Base-by-base conservation (phyloP, 2,888 invertebrate genomes). In the Ceratothoa steindachneri region DNA sequence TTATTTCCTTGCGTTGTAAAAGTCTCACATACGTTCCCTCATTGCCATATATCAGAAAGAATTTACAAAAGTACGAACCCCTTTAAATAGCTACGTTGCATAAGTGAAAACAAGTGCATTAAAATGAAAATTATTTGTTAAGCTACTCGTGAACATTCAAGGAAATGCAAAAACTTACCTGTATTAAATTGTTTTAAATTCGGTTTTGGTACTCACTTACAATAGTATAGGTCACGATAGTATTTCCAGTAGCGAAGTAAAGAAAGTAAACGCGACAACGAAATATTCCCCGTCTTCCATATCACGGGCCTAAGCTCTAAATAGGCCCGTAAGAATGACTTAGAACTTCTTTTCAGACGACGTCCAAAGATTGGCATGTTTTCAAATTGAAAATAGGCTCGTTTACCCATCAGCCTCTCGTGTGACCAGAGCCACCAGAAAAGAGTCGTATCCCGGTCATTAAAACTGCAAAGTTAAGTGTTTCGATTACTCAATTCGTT, bases 161-260 rank as follows among this genome's bases (percentile, higher is more conserved):
- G n/a, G n/a, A n/a, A n/a, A n/a, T n/a, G n/a, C n/a, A n/a, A n/a
- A n/a, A n/a, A n/a, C n/a, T n/a, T n/a, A n/a, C n/a, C n/a, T n/a
- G n/a, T n/a, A n/a, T n/a, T n/a, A n/a, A n/a, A n/a, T n/a, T n/a
- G n/a, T n/a, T n/a, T n/a, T n/a, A n/a, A 15, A n/a, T n/a, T n/a
- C n/a, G n/a, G n/a, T n/a, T n/a, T n/a, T n/a, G n/a, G 53, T 74
- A 77, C 77, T 78, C 52, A 78, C 77, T 71, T 22, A 78, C 73
- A 53, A 78, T 75, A 41, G 77, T 78, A 69, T 75, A 78, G 65
- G 75, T 78, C 31, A 73, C 72, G 71, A 78, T 73, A 69, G 77
- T 78, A 66, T 78, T 78, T 71, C 75, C 75, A 67, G 77, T 78
- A 22, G 77, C 75, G 5, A 75, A 78, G 31, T 75, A 65, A 7